A percentile compares a stretch with the other conserved stretches of the same genome.
phyloP scores from a whole-genome alignment of 2,888 invertebrate species.

The Tortricodes alternella region DNA sequence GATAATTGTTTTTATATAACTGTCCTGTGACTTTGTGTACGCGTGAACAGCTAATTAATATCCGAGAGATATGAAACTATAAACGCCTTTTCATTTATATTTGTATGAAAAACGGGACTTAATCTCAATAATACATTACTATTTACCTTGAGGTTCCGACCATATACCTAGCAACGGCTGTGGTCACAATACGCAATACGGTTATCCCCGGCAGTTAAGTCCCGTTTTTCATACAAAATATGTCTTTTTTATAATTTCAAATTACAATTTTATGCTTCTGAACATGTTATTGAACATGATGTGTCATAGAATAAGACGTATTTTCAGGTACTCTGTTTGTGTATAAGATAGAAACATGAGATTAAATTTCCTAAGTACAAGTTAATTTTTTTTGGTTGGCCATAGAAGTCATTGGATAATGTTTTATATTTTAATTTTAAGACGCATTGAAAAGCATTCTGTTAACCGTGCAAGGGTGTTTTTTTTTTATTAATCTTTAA shows the following conservation, averaged over 20 bases:
- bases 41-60: neutral
- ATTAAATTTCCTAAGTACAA: constrained; percentile 24
- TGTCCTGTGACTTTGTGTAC: constrained; percentile 8
- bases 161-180: too few species aligned
- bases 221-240: too few species aligned
- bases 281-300: too few species aligned
- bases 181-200: too few species aligned
- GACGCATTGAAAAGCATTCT: neutral
- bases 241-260: neutral
- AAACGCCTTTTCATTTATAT: too few species aligned
- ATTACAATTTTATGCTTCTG: neutral
- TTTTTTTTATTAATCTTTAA: too few species aligned
- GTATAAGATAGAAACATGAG: constrained; percentile 12
- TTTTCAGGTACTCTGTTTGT: too few species aligned
- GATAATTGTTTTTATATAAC: constrained; percentile 15
- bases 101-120: too few species aligned
- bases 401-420: constrained; percentile 8
- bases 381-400: constrained; percentile 27
- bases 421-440: constrained; percentile 14
- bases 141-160: too few species aligned
- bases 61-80: neutral
- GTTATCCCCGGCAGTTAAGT: too few species aligned
- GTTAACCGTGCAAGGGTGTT: constrained; percentile 6
- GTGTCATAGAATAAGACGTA: too few species aligned
- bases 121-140: too few species aligned